Conservation (phyloP, 2,888 invertebrate genomes). For the Cheilosia pagana region DNA sequence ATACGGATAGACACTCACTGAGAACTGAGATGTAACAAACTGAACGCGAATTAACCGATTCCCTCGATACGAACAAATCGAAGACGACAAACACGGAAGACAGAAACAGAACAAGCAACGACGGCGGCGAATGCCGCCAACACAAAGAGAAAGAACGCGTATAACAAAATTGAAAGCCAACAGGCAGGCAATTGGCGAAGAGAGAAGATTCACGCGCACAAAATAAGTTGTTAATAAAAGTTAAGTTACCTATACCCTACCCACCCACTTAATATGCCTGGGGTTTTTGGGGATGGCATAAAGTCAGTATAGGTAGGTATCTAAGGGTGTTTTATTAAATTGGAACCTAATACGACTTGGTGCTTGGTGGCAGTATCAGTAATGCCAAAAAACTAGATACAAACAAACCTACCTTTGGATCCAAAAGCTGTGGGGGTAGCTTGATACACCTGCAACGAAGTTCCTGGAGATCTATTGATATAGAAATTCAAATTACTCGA, state of each 20-base stretch:
- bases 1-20: constrained; percentile 59
- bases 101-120: not conserved
- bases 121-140: constrained; percentile 43
- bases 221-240: constrained; percentile 44
- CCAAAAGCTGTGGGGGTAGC: too few species aligned
- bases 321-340: too few species aligned
- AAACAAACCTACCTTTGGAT: too few species aligned
- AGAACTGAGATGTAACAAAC: constrained; percentile 42
- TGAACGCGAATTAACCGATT: constrained; percentile 49
- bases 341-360: too few species aligned
- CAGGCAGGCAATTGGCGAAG: constrained; percentile 22
- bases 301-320: constrained; percentile 11
- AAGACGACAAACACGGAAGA: constrained; percentile 15
- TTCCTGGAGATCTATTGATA: too few species aligned
- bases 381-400: too few species aligned
- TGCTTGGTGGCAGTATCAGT: too few species aligned
- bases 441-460: too few species aligned
- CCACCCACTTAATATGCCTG: too few species aligned
- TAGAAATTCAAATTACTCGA: too few species aligned
- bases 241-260: constrained; percentile 25
- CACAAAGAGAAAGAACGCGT: constrained; percentile 39
- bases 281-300: constrained; percentile 29
- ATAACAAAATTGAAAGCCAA: constrained; percentile 35
- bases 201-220: constrained; percentile 45
- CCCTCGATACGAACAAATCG: constrained; percentile 40